A percentile compares a stretch with the other conserved stretches of the same genome.
Conservation (phyloP, 2,888 invertebrate species). For the Sphaerophoria taeniata region DNA sequence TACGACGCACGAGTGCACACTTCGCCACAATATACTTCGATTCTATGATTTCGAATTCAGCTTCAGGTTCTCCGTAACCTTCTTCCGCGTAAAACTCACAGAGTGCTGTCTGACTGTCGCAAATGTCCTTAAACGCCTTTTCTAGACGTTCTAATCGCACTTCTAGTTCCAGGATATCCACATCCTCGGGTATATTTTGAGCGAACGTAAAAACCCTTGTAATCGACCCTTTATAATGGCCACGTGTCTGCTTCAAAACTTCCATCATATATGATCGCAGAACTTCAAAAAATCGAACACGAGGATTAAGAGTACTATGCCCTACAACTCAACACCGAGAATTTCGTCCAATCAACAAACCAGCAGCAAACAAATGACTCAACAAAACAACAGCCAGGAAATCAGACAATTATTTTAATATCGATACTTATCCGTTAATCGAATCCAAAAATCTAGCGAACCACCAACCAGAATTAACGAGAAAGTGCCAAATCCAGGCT, state of each 20-base stretch:
- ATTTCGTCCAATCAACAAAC: no score
- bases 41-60: constrained; percentile 12
- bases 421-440: no score
- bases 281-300: not conserved
- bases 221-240: constrained; percentile 19
- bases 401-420: not conserved
- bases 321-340: not conserved
- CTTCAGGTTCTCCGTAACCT: constrained; percentile 6
- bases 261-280: constrained; percentile 16
- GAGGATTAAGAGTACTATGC: not conserved
- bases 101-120: constrained; percentile 12
- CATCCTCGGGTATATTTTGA: constrained; percentile 11
- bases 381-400: not conserved
- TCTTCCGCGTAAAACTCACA: not conserved
- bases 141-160: constrained; percentile 28
- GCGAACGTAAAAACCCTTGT: constrained; percentile 10
- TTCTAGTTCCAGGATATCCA: not conserved
- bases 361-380: not conserved
- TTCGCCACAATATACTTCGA: constrained; percentile 13
- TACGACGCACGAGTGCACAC: not conserved
- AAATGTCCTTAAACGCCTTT: constrained; percentile 6
- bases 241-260: constrained; percentile 22
- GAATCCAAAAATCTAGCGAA: not conserved
- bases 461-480: not conserved
- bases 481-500: not conserved